These are phyloP conservation scores for Drosophila histrio DNA, from an alignment of 2,888 invertebrate species.

Conservation along the genomic window DNA sequence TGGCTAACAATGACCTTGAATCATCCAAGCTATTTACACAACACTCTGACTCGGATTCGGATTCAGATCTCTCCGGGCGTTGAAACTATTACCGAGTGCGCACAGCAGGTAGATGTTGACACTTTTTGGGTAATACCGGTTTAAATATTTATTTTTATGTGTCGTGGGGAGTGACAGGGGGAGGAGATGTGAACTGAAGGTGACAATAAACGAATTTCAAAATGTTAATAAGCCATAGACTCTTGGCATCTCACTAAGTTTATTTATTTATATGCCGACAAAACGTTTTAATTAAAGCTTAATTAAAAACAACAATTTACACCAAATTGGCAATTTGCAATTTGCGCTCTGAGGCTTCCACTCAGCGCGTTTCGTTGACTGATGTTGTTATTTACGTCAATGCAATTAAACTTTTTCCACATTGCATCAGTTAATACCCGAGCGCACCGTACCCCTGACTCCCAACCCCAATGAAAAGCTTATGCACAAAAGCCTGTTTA, in stretches of 20 bases:
- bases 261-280: slow-evolving; percentile 36
- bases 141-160: slow-evolving; percentile 17
- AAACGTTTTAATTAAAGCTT: slow-evolving; percentile 69
- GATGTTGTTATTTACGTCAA: slow-evolving; percentile 51
- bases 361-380: slow-evolving; percentile 9
- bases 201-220: slow-evolving; percentile 39
- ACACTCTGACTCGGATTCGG: slow-evolving; percentile 13
- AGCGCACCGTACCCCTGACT: slow-evolving; percentile 1
- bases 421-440: slow-evolving; percentile 45
- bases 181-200: neutral
- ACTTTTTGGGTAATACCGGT: slow-evolving; percentile 40
- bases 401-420: slow-evolving; percentile 69
- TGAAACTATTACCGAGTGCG: slow-evolving; percentile 19
- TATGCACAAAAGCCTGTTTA: slow-evolving; percentile 40
- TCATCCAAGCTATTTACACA: slow-evolving; percentile 21
- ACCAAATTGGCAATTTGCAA: slow-evolving; percentile 66
- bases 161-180: neutral
- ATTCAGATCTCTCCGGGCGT: slow-evolving; percentile 3
- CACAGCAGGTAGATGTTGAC: slow-evolving; percentile 43
- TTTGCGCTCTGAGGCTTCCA: slow-evolving; percentile 23
- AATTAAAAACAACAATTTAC: slow-evolving; percentile 67
- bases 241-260: slow-evolving; percentile 22
- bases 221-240: slow-evolving; percentile 40
- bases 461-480: slow-evolving; percentile 14
- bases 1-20: slow-evolving; percentile 27